Evolutionary conservation across 2,113 vertebrate species (phyloP).

Genomic region (Cynopterus brachyotis): DNA sequence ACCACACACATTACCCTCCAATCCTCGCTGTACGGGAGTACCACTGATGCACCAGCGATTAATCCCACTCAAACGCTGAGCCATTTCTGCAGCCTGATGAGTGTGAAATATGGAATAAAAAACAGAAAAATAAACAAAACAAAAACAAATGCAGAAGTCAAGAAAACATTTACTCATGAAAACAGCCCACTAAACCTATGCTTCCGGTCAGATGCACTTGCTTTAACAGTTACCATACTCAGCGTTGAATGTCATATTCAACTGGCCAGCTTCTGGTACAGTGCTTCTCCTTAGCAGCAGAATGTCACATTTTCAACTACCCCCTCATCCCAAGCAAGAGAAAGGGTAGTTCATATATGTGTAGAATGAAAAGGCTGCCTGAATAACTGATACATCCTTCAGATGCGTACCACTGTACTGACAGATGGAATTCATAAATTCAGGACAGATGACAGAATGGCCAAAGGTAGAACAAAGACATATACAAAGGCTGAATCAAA

Average conservation of each 20-base stretch:
- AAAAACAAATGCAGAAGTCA: neutral
- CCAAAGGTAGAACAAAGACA: neutral
- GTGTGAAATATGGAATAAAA: neutral
- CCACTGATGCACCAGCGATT: slow-evolving; percentile 99
- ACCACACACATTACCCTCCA: slow-evolving; percentile 89
- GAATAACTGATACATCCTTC: neutral
- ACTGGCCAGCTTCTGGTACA: neutral
- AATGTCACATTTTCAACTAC: neutral
- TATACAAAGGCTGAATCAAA: neutral
- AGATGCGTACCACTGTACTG: neutral
- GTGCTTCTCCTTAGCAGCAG: neutral
- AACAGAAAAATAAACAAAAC: neutral
- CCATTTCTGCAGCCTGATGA: slow-evolving; percentile 97
- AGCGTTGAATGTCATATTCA: neutral
- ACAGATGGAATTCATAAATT: neutral
- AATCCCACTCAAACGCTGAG: slow-evolving; percentile 93
- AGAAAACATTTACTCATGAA: neutral
- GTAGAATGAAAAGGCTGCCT: neutral
- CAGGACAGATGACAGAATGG: neutral
- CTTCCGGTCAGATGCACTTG: neutral
- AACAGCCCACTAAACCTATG: neutral
- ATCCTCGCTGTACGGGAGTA: slow-evolving; percentile 97
- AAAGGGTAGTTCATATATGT: neutral
- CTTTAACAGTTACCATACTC: neutral
- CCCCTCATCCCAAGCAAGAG: neutral